These are phyloP conservation scores for Sparus aurata DNA, from an alignment of 2,797 vertebrate genomes.

Conservation along the genomic window DNA sequence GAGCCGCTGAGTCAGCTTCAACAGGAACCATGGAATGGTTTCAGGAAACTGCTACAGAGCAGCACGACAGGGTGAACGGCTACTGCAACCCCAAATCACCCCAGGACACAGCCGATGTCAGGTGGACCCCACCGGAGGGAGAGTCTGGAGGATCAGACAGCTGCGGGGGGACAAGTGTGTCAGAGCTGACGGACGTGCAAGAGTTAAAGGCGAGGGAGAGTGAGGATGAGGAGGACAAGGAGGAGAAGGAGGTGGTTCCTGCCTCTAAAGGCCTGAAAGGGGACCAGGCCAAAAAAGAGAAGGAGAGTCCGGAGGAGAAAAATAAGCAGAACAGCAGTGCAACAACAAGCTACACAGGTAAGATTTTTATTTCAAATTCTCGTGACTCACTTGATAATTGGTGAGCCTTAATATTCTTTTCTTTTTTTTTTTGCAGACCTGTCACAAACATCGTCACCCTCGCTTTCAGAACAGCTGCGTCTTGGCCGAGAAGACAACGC, in stretches of 20 bases:
- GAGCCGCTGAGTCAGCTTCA: constrained; percentile 79
- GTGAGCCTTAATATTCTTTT: not conserved
- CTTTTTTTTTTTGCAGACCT: constrained; percentile 83
- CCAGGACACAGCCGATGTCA: constrained; percentile 63
- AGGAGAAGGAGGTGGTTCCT: constrained; percentile 53
- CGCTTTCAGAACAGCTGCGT: constrained; percentile 94
- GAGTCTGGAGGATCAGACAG: constrained; percentile 79
- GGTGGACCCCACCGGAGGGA: constrained; percentile 67
- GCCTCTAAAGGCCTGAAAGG: constrained; percentile 51
- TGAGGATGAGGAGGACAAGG: constrained; percentile 69
- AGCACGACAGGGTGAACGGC: constrained; percentile 72
- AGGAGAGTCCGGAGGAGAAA: constrained; percentile 78
- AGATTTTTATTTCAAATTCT: not conserved
- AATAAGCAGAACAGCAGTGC: constrained; percentile 80
- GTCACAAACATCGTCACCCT: constrained; percentile 91
- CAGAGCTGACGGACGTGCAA: constrained; percentile 72
- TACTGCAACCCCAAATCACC: constrained; percentile 68
- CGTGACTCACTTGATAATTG: not conserved
- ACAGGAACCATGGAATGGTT: constrained; percentile 83
- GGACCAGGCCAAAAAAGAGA: constrained; percentile 85
- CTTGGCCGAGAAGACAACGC: constrained; percentile 89
- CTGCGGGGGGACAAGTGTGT: constrained; percentile 70
- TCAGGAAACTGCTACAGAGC: constrained; percentile 69
- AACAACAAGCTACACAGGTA: constrained; percentile 91
- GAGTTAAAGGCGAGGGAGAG: constrained; percentile 74